Base-by-base conservation (phyloP, 2,113 vertebrate species). In the Ariopsis seemanni region DNA sequence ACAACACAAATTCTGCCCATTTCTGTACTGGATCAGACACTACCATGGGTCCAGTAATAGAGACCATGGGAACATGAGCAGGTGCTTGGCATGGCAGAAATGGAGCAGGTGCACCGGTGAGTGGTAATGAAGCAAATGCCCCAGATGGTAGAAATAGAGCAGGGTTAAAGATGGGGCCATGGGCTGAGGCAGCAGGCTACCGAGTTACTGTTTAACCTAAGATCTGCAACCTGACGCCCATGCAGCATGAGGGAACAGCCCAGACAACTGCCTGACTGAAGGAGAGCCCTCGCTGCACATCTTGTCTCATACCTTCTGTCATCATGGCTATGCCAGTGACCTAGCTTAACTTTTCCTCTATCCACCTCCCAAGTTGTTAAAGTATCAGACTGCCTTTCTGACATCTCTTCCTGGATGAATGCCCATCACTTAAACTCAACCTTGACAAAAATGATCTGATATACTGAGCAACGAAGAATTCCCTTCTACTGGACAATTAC, bases 121-220 rank as follows among this genome's bases (percentile, higher is more conserved):
- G 57, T 48, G 79, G 57, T 48, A 82, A 82, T 82, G 57, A 82
- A 82, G 57, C 79, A 82, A 48, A 58, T 25, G 18, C 18, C 18
- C 8, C 79, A 82, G 79, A 82, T 82, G 79, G 79, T 62, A 58
- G 30, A 62, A 82, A 82, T 62, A 25, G 79, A 62, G 30, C 57
- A 82, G 18, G 79, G 79, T 82, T 82, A 82, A 82, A 60, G 1
- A 57, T 25, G 62, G 11, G 48, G 34, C 57, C 79, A 82, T 62
- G 57, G 30, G 10, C 18, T 42, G 48, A 82, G 18, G 57, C 79
- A 62, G 79, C 30, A 42, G 79, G 79, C 57, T 82, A 42, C 79
- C 22, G 58, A 82, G 9, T 25, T 62, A 60, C 30, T 62, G 57
- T 82, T 82, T 82, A 82, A 82, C 57, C 30, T 48, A 11, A 42